Evolutionary conservation across 2,797 vertebrate genomes (phyloP).

Genomic region (Diplodus puntazzo): DNA sequence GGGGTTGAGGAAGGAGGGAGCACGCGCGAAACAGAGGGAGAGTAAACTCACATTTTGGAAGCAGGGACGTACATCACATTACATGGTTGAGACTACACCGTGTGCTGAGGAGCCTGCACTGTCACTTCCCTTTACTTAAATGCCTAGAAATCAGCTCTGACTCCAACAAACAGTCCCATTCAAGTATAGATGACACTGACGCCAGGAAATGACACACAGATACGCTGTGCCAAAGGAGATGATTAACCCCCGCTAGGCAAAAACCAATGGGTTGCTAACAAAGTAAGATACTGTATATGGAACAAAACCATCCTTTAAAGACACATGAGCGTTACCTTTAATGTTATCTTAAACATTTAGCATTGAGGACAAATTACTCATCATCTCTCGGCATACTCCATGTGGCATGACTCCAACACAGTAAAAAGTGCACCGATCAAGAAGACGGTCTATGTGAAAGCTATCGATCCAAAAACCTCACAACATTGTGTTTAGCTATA

Average conservation of each 20-base stretch:
- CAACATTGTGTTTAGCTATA: not conserved
- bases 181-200: slow-evolving; percentile 13
- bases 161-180: slow-evolving; percentile 31
- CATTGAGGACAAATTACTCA: slow-evolving; percentile 14
- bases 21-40: slow-evolving; percentile 6
- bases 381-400: slow-evolving; percentile 2
- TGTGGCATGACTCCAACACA: slow-evolving; percentile 1
- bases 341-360: slow-evolving; percentile 12
- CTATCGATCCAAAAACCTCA: not conserved
- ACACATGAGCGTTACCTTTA: not conserved
- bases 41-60: slow-evolving; percentile 28
- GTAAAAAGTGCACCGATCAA: not conserved
- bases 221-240: not conserved
- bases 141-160: slow-evolving; percentile 22
- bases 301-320: slow-evolving; percentile 3
- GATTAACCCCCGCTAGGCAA: slow-evolving; percentile 5
- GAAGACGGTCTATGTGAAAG: not conserved
- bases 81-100: not conserved
- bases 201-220: slow-evolving; percentile 38
- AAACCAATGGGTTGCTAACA: slow-evolving; percentile 4
- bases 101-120: not conserved
- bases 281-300: not conserved
- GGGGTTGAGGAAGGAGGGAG: slow-evolving; percentile 12
- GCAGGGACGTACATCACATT: slow-evolving; percentile 30
- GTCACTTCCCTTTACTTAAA: slow-evolving; percentile 10